Percentiles rank a stretch among this genome's conserved stretches.
These are phyloP conservation scores for Teleogryllus oceanicus DNA, from an alignment of 2,888 invertebrate genomes.

Conservation along the genomic window DNA sequence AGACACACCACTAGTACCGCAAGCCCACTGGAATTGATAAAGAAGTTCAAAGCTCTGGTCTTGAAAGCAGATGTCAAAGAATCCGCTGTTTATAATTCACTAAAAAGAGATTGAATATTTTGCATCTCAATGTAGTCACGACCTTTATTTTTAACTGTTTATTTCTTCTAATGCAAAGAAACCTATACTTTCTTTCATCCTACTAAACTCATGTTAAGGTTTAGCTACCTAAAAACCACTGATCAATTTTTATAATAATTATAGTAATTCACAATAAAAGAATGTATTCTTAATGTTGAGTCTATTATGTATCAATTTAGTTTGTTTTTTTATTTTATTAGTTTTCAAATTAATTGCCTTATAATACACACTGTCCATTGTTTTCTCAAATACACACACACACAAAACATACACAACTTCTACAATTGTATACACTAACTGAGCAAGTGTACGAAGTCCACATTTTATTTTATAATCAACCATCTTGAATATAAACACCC, in stretches of 20 bases:
- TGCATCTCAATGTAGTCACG: neutral
- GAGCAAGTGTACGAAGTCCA: neutral
- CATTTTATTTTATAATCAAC: slow-evolving; percentile 18
- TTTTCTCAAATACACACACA: slow-evolving; percentile 12
- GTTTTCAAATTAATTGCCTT: slow-evolving; percentile 9
- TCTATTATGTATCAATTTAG: slow-evolving; percentile 19
- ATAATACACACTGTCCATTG: neutral
- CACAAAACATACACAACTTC: slow-evolving; percentile 18
- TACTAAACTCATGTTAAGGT: slow-evolving; percentile 12
- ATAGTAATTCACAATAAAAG: neutral
- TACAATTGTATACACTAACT: slow-evolving; percentile 18
- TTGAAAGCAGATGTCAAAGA: slow-evolving; percentile 1
- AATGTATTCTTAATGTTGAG: slow-evolving; percentile 12
- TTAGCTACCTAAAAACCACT: slow-evolving; percentile 10
- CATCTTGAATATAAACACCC: slow-evolving; percentile 9
- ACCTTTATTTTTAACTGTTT: neutral
- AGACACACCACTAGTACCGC: slow-evolving; percentile 18
- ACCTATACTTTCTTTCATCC: neutral
- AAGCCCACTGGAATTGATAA: slow-evolving; percentile 7
- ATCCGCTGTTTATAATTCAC: neutral
- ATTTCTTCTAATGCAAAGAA: slow-evolving; percentile 18
- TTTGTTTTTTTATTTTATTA: slow-evolving; percentile 21
- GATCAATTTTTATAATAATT: slow-evolving; percentile 18
- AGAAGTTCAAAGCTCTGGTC: slow-evolving; percentile 18
- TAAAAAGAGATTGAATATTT: slow-evolving; percentile 11